A percentile compares a stretch with the other conserved stretches of the same genome.
These are phyloP conservation scores for Drosophila mettleri DNA, from an alignment of 2,888 invertebrate species.

Conservation along the genomic window DNA sequence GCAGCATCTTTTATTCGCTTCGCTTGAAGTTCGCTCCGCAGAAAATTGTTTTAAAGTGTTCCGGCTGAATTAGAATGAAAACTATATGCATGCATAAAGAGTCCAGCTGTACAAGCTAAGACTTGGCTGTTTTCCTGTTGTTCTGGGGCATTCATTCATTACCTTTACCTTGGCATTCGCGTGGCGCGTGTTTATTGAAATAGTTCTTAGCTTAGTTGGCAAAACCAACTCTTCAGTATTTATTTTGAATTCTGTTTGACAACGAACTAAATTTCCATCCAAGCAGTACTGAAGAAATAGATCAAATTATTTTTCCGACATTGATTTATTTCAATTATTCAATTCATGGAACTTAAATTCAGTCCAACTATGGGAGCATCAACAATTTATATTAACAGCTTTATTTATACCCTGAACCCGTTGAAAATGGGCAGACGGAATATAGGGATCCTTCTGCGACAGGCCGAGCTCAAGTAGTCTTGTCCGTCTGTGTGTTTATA, in stretches of 20 bases:
- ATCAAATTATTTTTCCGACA: neutral
- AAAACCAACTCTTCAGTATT: neutral
- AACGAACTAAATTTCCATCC: neutral
- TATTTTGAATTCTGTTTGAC: neutral
- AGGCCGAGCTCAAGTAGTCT: no score
- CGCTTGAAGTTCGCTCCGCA: slow-evolving; percentile 50
- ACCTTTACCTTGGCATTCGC: neutral
- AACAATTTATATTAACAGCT: no score
- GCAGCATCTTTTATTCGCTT: slow-evolving; percentile 48
- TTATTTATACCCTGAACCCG: no score
- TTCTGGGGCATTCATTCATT: neutral
- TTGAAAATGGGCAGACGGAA: no score
- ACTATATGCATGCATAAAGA: neutral
- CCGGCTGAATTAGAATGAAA: neutral
- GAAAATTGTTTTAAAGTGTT: slow-evolving; percentile 55
- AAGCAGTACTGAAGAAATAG: neutral
- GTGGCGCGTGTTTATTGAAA: neutral
- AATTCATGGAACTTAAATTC: neutral
- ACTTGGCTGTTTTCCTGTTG: neutral
- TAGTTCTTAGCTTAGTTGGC: neutral
- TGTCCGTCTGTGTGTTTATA: no score
- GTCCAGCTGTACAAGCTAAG: neutral
- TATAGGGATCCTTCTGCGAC: no score
- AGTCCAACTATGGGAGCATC: no score
- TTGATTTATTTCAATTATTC: neutral